Conservation (phyloP, 2,113 vertebrate genomes). For the Proteles cristata region DNA sequence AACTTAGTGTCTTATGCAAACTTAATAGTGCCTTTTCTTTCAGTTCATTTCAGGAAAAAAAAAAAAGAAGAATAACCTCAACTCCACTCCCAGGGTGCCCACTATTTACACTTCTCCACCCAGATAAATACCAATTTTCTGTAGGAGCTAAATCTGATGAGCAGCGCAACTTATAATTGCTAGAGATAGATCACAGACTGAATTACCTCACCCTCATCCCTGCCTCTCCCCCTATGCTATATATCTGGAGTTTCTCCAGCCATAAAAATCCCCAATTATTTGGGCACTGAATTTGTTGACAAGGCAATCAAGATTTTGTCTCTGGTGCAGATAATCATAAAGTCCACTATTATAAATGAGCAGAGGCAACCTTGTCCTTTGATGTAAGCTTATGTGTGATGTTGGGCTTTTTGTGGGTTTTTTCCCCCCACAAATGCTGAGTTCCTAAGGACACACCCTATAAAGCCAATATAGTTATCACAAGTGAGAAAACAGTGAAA, state of each 20-base stretch:
- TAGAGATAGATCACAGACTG: not conserved
- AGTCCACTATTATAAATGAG: constrained; percentile 1
- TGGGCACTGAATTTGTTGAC: constrained; percentile 45
- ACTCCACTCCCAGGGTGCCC: not conserved
- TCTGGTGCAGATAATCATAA: not conserved
- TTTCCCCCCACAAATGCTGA: not conserved
- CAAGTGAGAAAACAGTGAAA: constrained; percentile 4
- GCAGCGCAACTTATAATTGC: not conserved
- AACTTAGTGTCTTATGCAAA: not conserved
- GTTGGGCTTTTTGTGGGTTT: not conserved
- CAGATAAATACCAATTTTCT: constrained; percentile 32
- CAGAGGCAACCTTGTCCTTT: constrained; percentile 34
- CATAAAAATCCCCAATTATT: constrained; percentile 61
- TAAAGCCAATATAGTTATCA: constrained; percentile 46
- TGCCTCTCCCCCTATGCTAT: not conserved
- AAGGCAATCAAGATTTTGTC: constrained; percentile 48
- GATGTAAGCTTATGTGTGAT: constrained; percentile 42
- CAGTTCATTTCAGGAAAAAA: not conserved
- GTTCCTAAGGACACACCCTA: constrained; percentile 31
- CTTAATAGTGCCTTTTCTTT: not conserved
- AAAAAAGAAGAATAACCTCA: not conserved
- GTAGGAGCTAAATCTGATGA: constrained; percentile 32
- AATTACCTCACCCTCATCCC: not conserved
- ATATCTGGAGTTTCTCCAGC: constrained; percentile 5
- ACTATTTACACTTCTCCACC: constrained; percentile 49